Base-by-base conservation (phyloP, 2,888 invertebrate species). In the Agrochola macilenta region DNA sequence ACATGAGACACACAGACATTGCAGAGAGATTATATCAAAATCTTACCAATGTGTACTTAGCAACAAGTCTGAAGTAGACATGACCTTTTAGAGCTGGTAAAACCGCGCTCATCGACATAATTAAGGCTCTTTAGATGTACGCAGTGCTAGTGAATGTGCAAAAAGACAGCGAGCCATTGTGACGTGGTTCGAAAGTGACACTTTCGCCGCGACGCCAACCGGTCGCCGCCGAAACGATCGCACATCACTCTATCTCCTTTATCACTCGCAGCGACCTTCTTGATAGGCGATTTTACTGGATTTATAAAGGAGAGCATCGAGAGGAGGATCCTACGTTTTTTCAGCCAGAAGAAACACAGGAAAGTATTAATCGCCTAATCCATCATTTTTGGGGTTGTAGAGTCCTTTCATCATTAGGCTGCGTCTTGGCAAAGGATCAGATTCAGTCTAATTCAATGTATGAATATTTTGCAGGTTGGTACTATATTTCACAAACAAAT, bases 181-280 rank as follows among this genome's bases (percentile, higher is more conserved):
- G 88, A 85, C 85, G 87, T 71, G 35, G 87, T 91, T 94, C 91
- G 95, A 95, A 95, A 95, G 94, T 91, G 86, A 74, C 89, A 93
- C 95, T 95, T 95, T 92, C 92, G 89, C 92, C 79, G 69, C 76
- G 63, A 49, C 71, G 58, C 65, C 66, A 77, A 91, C 89, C 90
- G 90, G 90, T 90, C 83, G 84, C 69, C 82, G 77, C 82, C 83
- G 68, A 85, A 82, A 78, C 84, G 76, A 73, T 69, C 66, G 63
- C 79, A 79, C 71, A 72, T 73, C 73, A 58, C 72, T 49, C 57
- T 58, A 79, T 76, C 83, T 83, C 71, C 79, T 86, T 78, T 63
- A 76, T 60, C 68, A 69, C 70, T 54, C 17, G n/a, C 4, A 35
- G 49, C 61, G 30, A 26, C 58, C 46, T 39, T 75, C 57, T 65